Conservation (phyloP, 2,797 vertebrate species). For the Lindbergichthys nudifrons region DNA sequence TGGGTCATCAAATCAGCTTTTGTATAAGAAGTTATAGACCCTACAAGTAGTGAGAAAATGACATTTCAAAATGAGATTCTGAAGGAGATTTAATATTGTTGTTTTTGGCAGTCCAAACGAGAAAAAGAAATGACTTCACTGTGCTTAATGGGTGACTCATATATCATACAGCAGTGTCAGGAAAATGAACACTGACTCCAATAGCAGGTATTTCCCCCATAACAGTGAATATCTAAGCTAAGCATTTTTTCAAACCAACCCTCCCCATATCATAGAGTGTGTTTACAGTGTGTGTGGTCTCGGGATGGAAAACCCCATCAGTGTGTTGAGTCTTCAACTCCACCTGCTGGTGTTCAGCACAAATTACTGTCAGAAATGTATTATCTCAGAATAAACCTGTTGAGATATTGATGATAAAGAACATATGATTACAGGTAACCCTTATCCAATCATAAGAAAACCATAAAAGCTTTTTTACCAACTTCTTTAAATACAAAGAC, state of each 20-base stretch:
- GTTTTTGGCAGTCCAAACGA: slow-evolving; percentile 7
- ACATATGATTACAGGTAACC: too few relatives aligned
- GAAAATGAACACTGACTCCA: slow-evolving; percentile 49
- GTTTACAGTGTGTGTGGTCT: slow-evolving; percentile 73
- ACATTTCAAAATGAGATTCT: not conserved
- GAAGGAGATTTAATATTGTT: not conserved
- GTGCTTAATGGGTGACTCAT: slow-evolving; percentile 52
- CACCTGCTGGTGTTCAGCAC: slow-evolving; percentile 60
- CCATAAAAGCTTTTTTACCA: too few relatives aligned
- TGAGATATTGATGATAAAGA: too few relatives aligned
- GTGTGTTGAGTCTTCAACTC: slow-evolving; percentile 47
- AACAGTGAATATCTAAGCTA: slow-evolving; percentile 64
- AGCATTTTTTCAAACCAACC: slow-evolving; percentile 65
- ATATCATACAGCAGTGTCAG: slow-evolving; percentile 36
- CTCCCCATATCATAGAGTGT: slow-evolving; percentile 18
- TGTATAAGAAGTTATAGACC: not conserved
- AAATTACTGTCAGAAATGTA: slow-evolving; percentile 11
- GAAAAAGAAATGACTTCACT: slow-evolving; percentile 29
- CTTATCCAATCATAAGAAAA: too few relatives aligned
- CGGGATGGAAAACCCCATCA: slow-evolving; percentile 11
- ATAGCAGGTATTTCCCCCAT: slow-evolving; percentile 59
- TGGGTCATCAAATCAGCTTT: not conserved
- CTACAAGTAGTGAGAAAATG: slow-evolving; percentile 18
- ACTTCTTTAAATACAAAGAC: too few relatives aligned
- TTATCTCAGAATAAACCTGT: too few relatives aligned